phyloP scores from a whole-genome alignment of 2,888 invertebrate species.

The Diloba caeruleocephala region DNA sequence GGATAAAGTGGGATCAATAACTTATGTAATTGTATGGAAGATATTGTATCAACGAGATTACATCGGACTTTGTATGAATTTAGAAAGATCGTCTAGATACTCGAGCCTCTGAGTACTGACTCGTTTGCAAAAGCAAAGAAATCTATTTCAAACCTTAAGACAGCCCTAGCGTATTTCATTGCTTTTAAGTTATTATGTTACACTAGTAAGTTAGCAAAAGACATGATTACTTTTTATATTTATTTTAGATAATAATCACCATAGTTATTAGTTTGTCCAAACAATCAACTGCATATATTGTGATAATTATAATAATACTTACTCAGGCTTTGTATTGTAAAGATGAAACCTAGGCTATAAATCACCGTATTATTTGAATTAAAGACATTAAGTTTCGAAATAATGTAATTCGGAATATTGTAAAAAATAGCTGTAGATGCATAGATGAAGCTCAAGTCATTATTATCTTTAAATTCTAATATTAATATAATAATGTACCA shows the following conservation, averaged over 20 bases:
- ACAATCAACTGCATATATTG: conserved; percentile 70
- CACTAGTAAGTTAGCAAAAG: conserved; percentile 69
- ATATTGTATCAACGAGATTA: conserved; percentile 54
- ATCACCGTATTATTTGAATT: conserved; percentile 46
- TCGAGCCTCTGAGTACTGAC: conserved; percentile 35
- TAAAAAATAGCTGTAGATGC: conserved; percentile 67
- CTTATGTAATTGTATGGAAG: conserved; percentile 67
- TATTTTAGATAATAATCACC: conserved; percentile 70
- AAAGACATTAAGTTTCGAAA: conserved; percentile 45
- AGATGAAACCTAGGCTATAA: conserved; percentile 45
- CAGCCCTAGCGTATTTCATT: conserved; percentile 74
- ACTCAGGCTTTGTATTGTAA: conserved; percentile 59
- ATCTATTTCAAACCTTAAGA: conserved; percentile 85
- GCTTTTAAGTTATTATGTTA: conserved; percentile 67
- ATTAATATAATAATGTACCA: conserved; percentile 55
- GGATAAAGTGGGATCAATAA: conserved; percentile 81
- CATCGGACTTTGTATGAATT: conserved; percentile 51
- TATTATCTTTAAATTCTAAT: conserved; percentile 70
- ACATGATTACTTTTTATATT: conserved; percentile 74
- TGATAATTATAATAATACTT: conserved; percentile 70
- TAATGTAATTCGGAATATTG: conserved; percentile 57
- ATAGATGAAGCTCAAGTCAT: conserved; percentile 83
- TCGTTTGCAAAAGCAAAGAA: conserved; percentile 58
- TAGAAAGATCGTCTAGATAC: conserved; percentile 34
- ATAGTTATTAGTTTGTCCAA: conserved; percentile 67